Base-by-base conservation (phyloP, 2,888 invertebrate genomes). In the Flexamia atlantica region DNA sequence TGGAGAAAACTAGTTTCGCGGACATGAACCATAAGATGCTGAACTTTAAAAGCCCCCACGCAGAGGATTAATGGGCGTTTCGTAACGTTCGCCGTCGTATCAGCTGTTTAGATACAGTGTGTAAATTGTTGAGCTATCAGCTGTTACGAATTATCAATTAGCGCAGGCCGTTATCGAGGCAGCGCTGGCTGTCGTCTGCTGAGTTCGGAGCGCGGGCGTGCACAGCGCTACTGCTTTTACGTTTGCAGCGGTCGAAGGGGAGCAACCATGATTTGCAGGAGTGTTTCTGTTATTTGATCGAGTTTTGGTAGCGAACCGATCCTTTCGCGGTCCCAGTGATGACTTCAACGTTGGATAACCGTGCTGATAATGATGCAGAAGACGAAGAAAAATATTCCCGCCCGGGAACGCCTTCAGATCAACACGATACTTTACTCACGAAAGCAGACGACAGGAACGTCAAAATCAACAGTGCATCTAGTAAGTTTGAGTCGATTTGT, bases 321-420 rank as follows among this genome's bases (percentile, higher is more conserved):
- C 72, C 32, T 40, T 23, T 53, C 32, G 32, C 57, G 42, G 40
- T 20, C 12, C 53, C 46, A 60, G 76, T 50, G 32, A 83, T 83
- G 83, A 76, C 79, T 60, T 57, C 60, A 79, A 60, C 53, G 40
- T 76, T 68, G 25, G 79, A 82, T 36, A 76, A 74, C 64, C 76
- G 82, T 46, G 60, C 70, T 25, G 84, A 84, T 23, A 74, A 84
- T 60, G 81, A 82, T 32, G 32, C 84, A 17, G 84, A 84, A 32
- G 84, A 84, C 23, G 84, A 84, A 50, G 84, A 84, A 84, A 84
- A 84, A 82, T 81, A 84, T 84, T 84, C 79, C 4, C 74, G 84
- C 20, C 84, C 81, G 7, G 76, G 72, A 50, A 72, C 84, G 20
- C 81, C 57, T 68, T 84, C 84, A 32, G 84, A 84, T 20, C 82